These are phyloP conservation scores for Neosalanx taihuensis DNA, from an alignment of 2,797 vertebrate genomes.

Conservation along the genomic window DNA sequence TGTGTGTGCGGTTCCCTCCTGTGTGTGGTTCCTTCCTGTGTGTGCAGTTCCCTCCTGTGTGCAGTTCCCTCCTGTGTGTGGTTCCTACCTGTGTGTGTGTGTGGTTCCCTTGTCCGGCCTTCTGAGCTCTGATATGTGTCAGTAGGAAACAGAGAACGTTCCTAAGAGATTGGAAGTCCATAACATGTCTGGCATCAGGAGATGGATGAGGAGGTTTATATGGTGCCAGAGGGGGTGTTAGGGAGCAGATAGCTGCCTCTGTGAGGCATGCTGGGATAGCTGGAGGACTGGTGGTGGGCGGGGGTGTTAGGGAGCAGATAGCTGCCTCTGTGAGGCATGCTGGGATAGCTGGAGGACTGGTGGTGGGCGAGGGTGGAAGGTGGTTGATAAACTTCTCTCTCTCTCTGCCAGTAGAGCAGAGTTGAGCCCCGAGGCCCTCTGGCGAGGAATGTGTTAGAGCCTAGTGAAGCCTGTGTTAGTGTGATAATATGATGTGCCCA, in stretches of 20 bases:
- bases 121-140: too few species aligned
- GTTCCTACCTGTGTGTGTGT: constrained; percentile 31
- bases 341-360: neutral
- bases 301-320: neutral
- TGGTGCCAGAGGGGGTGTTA: neutral
- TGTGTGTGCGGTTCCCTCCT: too few species aligned
- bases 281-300: neutral
- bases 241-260: neutral
- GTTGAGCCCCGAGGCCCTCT: constrained; percentile 40
- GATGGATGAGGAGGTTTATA: neutral
- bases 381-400: constrained; percentile 52
- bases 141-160: neutral
- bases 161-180: neutral
- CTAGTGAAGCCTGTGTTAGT: constrained; percentile 14
- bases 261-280: neutral
- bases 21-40: too few species aligned
- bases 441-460: constrained; percentile 15
- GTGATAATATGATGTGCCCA: constrained; percentile 52
- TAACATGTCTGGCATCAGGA: neutral
- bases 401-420: constrained; percentile 31
- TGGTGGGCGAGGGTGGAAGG: constrained; percentile 10
- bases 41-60: too few species aligned
- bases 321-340: too few species aligned
- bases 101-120: constrained; percentile 2
- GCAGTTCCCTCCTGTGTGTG: constrained; percentile 16